phyloP scores from a whole-genome alignment of 2,888 invertebrate species.

The Agonopterix heracliana region DNA sequence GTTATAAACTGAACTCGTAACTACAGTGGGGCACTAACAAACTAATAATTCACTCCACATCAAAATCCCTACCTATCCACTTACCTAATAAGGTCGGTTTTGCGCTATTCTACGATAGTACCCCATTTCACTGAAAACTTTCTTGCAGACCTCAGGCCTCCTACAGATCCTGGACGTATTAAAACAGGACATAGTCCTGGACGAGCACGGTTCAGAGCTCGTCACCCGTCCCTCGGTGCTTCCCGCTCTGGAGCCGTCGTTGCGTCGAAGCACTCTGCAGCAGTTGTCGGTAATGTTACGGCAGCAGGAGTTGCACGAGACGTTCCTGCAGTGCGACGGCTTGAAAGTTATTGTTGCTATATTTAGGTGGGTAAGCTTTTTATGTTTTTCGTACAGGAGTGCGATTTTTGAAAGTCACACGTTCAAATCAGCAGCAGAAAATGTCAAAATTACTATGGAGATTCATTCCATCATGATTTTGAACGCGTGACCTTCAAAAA shows the following conservation, averaged over 20 bases:
- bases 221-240: conserved; percentile 22
- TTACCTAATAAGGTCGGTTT: too few species aligned
- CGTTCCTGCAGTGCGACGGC: conserved; percentile 77
- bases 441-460: neutral
- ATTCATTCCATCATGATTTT: too few species aligned
- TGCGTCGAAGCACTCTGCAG: conserved; percentile 80
- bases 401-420: too few species aligned
- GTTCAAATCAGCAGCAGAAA: too few species aligned
- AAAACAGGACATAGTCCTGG: conserved; percentile 56
- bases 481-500: too few species aligned
- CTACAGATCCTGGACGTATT: conserved; percentile 61
- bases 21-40: too few species aligned
- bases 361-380: conserved; percentile 39
- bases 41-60: too few species aligned
- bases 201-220: conserved; percentile 41
- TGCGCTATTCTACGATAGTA: too few species aligned
- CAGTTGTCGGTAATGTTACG: conserved; percentile 81
- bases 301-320: conserved; percentile 76
- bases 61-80: too few species aligned
- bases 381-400: neutral
- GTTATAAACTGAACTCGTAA: too few species aligned
- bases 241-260: conserved; percentile 77
- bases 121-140: too few species aligned
- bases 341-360: conserved; percentile 59
- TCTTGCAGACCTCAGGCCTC: conserved; percentile 47